Base-by-base conservation (phyloP, 2,113 vertebrate species). In the Reinhardtius hippoglossoides region DNA sequence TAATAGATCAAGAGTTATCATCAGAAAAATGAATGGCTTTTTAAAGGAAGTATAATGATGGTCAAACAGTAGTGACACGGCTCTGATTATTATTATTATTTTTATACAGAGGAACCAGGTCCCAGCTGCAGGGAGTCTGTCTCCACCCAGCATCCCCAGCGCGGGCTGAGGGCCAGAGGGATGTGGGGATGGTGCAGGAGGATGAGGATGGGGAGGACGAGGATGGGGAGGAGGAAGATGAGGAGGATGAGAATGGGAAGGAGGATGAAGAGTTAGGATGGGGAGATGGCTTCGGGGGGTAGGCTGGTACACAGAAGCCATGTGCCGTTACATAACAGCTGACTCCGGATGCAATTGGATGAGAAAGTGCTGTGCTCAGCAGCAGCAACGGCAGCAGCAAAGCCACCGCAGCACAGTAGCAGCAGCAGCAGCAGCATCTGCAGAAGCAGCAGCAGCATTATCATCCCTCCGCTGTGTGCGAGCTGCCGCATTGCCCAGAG, bases 311-410 rank as follows among this genome's bases (percentile, higher is more conserved):
- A 65, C 64, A 75, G 67, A 75, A 58, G 84, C 81, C 79, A 83
- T 88, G 85, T 77, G 89, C 77, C 50, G 84, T 94, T 93, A 93
- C 88, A 71, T 92, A 93, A 93, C 80, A 90, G 74, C 88, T 90
- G 88, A 59, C 80, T 69, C 52, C 52, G 52, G 76, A 77, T 67
- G 56, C 70, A 74, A 67, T 56, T 61, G 81, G 80, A 78, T 44
- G 73, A 74, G 66, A 81, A 80, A 74, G 71, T 75, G 46, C 77
- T 72, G 78, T 24, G 20, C 4, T 7, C 31, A 31, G 9, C 69
- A 42, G 68, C 71, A 54, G 61, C 72, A 15, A n/a, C n/a, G n/a
- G 23, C 23, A 23, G 23, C 23, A 23, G 23, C n/a, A n/a, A n/a
- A n/a, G n/a, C n/a, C n/a, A n/a, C n/a, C n/a, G 54, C 62, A 37